Evolutionary conservation across 2,888 invertebrate species (phyloP).

Genomic region (Oconnorella tubifera): DNA sequence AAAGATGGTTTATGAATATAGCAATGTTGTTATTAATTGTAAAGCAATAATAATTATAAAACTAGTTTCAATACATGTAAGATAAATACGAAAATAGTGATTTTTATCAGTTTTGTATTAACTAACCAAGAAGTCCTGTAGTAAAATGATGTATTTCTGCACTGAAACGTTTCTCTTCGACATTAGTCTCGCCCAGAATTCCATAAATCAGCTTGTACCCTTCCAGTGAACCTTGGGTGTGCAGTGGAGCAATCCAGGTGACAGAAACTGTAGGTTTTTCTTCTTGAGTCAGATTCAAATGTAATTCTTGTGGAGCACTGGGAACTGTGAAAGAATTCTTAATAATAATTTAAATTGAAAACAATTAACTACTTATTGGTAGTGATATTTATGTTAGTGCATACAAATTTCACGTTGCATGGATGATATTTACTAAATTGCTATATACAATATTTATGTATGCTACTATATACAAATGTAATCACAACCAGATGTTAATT

Average conservation of each 20-base stretch:
- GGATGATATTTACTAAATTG: too few relatives aligned
- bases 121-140: slow-evolving; percentile 33
- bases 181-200: slow-evolving; percentile 69
- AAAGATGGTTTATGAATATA: too few relatives aligned
- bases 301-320: slow-evolving; percentile 55
- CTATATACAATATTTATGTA: too few relatives aligned
- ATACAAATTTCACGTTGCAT: too few relatives aligned
- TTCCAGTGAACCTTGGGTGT: slow-evolving; percentile 81
- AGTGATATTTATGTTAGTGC: too few relatives aligned
- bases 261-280: slow-evolving; percentile 82
- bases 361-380: too few relatives aligned
- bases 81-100: not conserved
- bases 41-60: not conserved
- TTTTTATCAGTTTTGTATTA: not conserved
- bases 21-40: too few relatives aligned
- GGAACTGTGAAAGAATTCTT: slow-evolving; percentile 58
- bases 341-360: too few relatives aligned
- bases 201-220: slow-evolving; percentile 85
- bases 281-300: slow-evolving; percentile 72
- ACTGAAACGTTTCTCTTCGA: slow-evolving; percentile 32
- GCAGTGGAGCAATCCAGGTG: slow-evolving; percentile 85
- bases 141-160: slow-evolving; percentile 25
- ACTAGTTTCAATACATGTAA: not conserved
- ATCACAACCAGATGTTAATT: too few relatives aligned
- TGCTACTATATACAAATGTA: too few relatives aligned